These are phyloP conservation scores for Scolopax mira DNA, from an alignment of 2,113 vertebrate species.

Conservation along the genomic window DNA sequence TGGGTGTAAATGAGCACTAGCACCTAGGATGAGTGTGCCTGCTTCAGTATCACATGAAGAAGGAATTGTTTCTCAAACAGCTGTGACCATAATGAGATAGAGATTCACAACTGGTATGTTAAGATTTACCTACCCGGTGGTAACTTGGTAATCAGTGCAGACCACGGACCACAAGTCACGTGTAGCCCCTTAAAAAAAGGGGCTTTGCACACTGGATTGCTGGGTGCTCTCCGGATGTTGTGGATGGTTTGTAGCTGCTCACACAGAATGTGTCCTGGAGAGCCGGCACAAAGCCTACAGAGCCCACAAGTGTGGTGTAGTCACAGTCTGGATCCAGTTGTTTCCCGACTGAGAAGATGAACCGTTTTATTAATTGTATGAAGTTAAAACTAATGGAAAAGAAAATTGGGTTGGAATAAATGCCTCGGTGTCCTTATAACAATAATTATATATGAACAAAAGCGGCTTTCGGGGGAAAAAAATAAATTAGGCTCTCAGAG, in stretches of 20 bases:
- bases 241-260: not conserved
- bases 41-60: not conserved
- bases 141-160: not conserved
- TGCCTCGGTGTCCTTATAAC: not conserved
- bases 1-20: not conserved
- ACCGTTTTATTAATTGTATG: constrained; percentile 9
- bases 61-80: not conserved
- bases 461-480: not conserved
- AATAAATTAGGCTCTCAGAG: not conserved
- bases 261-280: not conserved
- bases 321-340: not conserved
- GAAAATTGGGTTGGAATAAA: not conserved
- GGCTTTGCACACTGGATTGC: accelerated
- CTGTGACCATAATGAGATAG: not conserved
- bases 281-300: not conserved
- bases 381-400: constrained; percentile 38
- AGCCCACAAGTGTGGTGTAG: accelerated
- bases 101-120: not conserved
- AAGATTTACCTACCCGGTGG: not conserved
- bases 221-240: not conserved
- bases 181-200: not conserved
- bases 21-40: not conserved
- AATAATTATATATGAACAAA: not conserved
- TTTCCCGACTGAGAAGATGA: not conserved
- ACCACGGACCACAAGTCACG: not conserved